phyloP scores from a whole-genome alignment of 2,797 vertebrate genomes.

The Sciaenops ocellatus region DNA sequence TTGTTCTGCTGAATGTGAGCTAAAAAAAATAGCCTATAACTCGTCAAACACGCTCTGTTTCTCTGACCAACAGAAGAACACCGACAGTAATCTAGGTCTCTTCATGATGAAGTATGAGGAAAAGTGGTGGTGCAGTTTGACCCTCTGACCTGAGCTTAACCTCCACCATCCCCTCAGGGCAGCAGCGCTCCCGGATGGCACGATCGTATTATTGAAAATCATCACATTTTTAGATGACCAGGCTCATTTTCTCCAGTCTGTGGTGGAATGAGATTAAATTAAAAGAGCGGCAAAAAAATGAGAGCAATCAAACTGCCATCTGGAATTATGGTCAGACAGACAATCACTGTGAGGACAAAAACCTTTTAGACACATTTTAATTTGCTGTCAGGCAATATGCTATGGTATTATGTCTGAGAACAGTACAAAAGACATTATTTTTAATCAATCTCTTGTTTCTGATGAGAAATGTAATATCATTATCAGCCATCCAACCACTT shows the following conservation, averaged over 20 bases:
- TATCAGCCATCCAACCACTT: constrained; percentile 30
- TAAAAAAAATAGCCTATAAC: not conserved
- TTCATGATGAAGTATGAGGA: constrained; percentile 13
- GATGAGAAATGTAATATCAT: constrained; percentile 42
- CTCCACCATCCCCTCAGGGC: constrained; percentile 21
- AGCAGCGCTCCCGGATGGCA: constrained; percentile 54
- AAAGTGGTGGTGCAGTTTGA: constrained; percentile 27
- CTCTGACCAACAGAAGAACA: not conserved
- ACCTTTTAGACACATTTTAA: constrained; percentile 46
- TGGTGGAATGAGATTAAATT: constrained; percentile 61
- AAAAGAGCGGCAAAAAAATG: constrained; percentile 59
- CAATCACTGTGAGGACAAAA: constrained; percentile 39
- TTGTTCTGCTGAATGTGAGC: constrained; percentile 5
- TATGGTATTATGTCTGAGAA: constrained; percentile 29
- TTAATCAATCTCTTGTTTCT: constrained; percentile 51
- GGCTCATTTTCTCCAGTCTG: constrained; percentile 60
- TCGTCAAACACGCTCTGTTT: constrained; percentile 2
- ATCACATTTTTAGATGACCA: constrained; percentile 57
- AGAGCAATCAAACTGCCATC: constrained; percentile 72
- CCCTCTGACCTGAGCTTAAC: constrained; percentile 56
- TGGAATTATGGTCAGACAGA: constrained; percentile 66
- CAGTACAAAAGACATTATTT: constrained; percentile 26
- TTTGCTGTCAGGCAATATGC: constrained; percentile 27
- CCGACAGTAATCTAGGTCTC: constrained; percentile 19
- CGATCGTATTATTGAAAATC: constrained; percentile 57